Evolutionary conservation across 2,888 invertebrate species (phyloP).

Genomic region (Trissoscelio sp.): DNA sequence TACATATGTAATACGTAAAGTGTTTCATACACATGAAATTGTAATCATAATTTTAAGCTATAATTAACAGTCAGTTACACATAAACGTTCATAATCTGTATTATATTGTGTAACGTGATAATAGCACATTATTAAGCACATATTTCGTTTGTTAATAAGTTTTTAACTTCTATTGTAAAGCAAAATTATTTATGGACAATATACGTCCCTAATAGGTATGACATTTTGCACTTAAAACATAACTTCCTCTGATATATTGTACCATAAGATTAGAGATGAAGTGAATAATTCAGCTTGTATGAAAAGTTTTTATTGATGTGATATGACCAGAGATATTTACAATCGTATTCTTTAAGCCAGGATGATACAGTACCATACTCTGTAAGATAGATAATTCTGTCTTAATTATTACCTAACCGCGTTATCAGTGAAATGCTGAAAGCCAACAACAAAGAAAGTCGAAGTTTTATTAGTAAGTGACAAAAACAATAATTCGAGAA

Average conservation of each 20-base stretch:
- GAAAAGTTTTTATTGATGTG: conserved; percentile 48
- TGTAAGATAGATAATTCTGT: conserved; percentile 71
- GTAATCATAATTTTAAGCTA: too few species aligned
- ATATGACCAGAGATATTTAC: conserved; percentile 71
- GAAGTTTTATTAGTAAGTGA: too few species aligned
- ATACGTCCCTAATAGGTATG: conserved; percentile 25
- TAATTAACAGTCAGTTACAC: conserved; percentile 32
- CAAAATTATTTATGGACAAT: conserved; percentile 28
- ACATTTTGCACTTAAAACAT: conserved; percentile 52
- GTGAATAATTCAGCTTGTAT: conserved; percentile 30
- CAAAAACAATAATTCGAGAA: too few species aligned
- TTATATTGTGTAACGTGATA: conserved; percentile 20
- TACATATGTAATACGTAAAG: too few species aligned
- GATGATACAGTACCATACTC: conserved; percentile 76
- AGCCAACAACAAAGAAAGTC: conserved; percentile 3
- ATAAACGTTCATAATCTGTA: not conserved
- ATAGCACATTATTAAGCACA: conserved; percentile 34
- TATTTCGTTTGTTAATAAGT: conserved; percentile 36
- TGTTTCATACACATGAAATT: too few species aligned
- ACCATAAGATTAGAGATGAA: conserved; percentile 37
- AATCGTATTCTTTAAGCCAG: conserved; percentile 76
- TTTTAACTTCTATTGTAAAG: conserved; percentile 28
- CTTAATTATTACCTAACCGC: conserved; percentile 49
- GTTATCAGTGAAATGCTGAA: conserved; percentile 17
- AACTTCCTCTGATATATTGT: conserved; percentile 31